phyloP scores from a whole-genome alignment of 2,888 invertebrate genomes.

The Parnassius mnemosyne region DNA sequence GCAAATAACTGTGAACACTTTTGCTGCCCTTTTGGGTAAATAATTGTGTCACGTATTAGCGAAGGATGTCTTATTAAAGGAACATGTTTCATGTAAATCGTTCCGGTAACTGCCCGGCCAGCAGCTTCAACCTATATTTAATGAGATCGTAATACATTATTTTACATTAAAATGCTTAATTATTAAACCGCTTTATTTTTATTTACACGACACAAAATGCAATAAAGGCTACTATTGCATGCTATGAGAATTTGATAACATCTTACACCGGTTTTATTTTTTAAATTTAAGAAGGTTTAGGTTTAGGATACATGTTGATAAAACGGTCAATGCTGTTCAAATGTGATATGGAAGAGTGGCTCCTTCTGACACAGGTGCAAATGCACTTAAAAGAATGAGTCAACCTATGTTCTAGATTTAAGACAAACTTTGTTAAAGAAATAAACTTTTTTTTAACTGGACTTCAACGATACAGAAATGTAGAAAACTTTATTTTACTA shows the following conservation, averaged over 20 bases:
- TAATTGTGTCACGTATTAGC: conserved; percentile 23
- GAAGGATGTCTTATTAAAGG: conserved; percentile 22
- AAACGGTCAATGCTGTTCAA: not conserved
- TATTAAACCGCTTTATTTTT: conserved; percentile 7
- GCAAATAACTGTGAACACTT: conserved; percentile 18
- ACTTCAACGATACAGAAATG: not conserved
- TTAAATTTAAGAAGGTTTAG: conserved; percentile 1
- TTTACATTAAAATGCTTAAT: conserved; percentile 21
- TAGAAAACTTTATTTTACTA: not conserved
- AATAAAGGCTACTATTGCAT: conserved; percentile 22
- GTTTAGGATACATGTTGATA: conserved; percentile 16
- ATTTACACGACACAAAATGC: conserved; percentile 14
- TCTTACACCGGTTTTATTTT: conserved; percentile 6
- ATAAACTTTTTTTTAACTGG: too few species aligned
- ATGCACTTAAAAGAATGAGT: too few species aligned
- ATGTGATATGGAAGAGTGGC: too few species aligned
- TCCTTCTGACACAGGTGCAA: too few species aligned
- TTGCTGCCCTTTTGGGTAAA: conserved; percentile 11
- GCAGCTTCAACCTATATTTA: conserved; percentile 14
- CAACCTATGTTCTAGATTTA: too few species aligned
- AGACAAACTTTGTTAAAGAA: too few species aligned
- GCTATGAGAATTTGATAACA: conserved; percentile 8
- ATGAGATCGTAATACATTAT: conserved; percentile 16
- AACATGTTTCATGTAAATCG: conserved; percentile 18
- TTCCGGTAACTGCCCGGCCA: conserved; percentile 7